Evolutionary conservation across 2,113 vertebrate species (phyloP).

Genomic region (Crotalus helleri): DNA sequence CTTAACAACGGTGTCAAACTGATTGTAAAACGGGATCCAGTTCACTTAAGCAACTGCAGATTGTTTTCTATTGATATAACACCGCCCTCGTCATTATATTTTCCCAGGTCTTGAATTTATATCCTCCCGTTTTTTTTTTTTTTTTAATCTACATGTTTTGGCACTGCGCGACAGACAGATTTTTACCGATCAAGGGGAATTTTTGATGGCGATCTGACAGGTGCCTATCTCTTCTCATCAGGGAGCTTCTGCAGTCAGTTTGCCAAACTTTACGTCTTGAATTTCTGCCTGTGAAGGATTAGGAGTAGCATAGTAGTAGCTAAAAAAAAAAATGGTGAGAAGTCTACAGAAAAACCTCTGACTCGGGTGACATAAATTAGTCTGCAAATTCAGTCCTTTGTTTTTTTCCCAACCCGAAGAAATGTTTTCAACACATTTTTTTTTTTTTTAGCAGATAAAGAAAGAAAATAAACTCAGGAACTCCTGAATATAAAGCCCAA

Average conservation of each 20-base stretch:
- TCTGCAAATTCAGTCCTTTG: background rate
- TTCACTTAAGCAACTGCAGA: too few species aligned
- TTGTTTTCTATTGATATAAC: too few species aligned
- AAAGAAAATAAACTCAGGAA: too few species aligned
- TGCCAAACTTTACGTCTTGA: background rate
- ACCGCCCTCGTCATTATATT: too few species aligned
- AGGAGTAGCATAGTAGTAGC: too few species aligned
- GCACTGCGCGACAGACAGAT: background rate
- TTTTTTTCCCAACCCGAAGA: too few species aligned
- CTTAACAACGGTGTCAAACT: too few species aligned
- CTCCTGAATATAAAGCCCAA: background rate
- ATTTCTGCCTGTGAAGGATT: background rate
- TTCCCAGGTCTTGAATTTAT: background rate
- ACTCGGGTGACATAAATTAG: background rate
- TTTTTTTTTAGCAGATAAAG: background rate
- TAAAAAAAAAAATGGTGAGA: background rate
- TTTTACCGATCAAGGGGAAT: too few species aligned
- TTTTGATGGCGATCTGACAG: background rate
- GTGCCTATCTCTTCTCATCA: background rate
- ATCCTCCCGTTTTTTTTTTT: background rate
- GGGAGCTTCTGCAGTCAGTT: too few species aligned
- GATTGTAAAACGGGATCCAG: too few species aligned
- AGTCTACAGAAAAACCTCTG: background rate
- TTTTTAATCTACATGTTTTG: background rate
- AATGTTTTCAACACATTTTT: too few species aligned